These are phyloP conservation scores for Sebastes minor DNA, from an alignment of 2,797 vertebrate genomes.

Conservation along the genomic window DNA sequence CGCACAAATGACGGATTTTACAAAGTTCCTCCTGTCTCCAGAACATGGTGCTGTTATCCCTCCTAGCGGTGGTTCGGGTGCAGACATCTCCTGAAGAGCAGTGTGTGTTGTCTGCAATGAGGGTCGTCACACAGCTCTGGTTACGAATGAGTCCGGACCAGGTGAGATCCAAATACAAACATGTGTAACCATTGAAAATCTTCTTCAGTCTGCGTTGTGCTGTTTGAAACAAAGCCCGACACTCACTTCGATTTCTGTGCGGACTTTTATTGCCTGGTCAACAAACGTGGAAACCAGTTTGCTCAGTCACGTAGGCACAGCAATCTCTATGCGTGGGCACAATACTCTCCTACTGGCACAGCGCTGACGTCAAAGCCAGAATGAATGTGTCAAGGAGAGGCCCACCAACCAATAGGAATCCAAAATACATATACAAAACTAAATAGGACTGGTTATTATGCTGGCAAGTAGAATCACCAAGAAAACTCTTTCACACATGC, in stretches of 20 bases:
- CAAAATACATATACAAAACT: no score
- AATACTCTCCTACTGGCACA: no score
- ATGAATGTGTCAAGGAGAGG: no score
- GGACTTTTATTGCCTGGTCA: neutral
- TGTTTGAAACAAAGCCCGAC: neutral
- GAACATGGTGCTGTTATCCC: constrained; percentile 62
- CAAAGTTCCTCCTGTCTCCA: constrained; percentile 22
- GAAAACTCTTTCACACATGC: neutral
- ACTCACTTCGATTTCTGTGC: neutral
- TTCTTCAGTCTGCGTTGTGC: neutral
- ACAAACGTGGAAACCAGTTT: no score
- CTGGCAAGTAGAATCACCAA: no score
- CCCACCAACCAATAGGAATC: neutral
- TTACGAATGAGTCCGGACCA: constrained; percentile 81
- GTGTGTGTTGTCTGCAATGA: constrained; percentile 64
- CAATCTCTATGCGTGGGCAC: no score
- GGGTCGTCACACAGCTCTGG: constrained; percentile 84
- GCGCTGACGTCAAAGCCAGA: no score
- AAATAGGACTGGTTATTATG: no score
- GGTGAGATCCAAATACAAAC: constrained; percentile 74
- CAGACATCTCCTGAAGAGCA: constrained; percentile 73
- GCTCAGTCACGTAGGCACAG: no score
- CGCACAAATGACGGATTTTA: neutral
- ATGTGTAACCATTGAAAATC: neutral
- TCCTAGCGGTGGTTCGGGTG: constrained; percentile 79